phyloP scores from a whole-genome alignment of 2,113 vertebrate genomes.

The Mystacornis crossleyi region DNA sequence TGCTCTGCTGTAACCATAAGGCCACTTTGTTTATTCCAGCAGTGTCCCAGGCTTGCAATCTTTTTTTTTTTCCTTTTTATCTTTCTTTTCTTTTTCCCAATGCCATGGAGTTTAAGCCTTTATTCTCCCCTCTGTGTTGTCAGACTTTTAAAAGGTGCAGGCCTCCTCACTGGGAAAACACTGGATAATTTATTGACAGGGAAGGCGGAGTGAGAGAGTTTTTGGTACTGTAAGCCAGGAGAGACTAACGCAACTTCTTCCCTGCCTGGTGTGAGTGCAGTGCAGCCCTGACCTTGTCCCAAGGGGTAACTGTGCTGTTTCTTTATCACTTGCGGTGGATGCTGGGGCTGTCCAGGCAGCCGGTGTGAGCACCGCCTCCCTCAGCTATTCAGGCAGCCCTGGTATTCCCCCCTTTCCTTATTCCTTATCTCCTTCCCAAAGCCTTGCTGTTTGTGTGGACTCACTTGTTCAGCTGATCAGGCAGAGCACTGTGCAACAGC shows the following conservation, averaged over 20 bases:
- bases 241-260: neutral
- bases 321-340: neutral
- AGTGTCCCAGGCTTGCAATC: neutral
- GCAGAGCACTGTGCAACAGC: neutral
- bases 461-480: neutral
- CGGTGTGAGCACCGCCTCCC: neutral
- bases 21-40: neutral
- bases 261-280: neutral
- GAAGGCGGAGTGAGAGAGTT: neutral
- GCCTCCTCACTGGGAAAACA: neutral
- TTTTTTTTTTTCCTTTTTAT: neutral
- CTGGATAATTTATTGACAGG: neutral
- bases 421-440: neutral
- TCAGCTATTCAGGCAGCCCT: neutral
- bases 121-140: neutral
- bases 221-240: too few species aligned
- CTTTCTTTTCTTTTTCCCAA: too few species aligned
- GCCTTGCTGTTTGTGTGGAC: neutral
- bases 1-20: fast-evolving
- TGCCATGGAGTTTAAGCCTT: neutral
- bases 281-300: neutral
- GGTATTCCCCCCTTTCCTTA: neutral
- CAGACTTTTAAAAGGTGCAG: neutral
- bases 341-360: neutral
- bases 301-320: neutral